Evolutionary conservation across 2,888 invertebrate genomes (phyloP), one percentile per base, ranked within the genome.

Genomic region (Hypomecis atomaria): DNA sequence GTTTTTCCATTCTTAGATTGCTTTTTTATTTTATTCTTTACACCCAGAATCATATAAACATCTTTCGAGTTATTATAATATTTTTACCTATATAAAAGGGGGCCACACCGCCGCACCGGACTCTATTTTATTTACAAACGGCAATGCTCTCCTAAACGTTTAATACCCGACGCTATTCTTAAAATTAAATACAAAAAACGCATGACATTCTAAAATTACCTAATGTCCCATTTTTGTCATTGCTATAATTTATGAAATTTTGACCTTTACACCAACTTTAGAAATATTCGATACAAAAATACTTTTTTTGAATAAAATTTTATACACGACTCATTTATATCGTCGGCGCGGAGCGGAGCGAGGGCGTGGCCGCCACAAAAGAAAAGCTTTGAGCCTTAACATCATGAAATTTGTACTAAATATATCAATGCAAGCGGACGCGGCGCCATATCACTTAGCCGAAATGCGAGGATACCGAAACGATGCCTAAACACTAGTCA

Each of bases 101-200:
- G 77, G 72, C 82, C 83, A 75, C 85, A 67, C 83, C 84, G 79
- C 84, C 85, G 84, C 84, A 82, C 78, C 81, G 74, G 73, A 67
- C 81, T 85, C 71, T 83, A 86, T 59, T 90, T 89, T 95, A 93
- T 93, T 94, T 95, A 95, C 95, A 95, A 94, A 94, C 94, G 94
- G 94, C 94, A 94, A 94, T 94, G 94, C 88, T 93, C 88, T 93
- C 94, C 94, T 95, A 94, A 95, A 94, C 89, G 91, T 94, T 94
- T 94, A 91, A 93, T 94, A 94, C 88, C 90, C 94, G 90, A 93
- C 88, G 84, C 93, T 93, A 93, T 91, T 90, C 93, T 93, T 94
- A 93, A 93, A 93, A 93, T 92, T 93, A 93, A 91, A 93, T 93
- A 93, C 92, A 92, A 93, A 93, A 93, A 93, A 93, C 89, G 90